phyloP scores from a whole-genome alignment of 2,888 invertebrate genomes.

The Endomychus coccineus region DNA sequence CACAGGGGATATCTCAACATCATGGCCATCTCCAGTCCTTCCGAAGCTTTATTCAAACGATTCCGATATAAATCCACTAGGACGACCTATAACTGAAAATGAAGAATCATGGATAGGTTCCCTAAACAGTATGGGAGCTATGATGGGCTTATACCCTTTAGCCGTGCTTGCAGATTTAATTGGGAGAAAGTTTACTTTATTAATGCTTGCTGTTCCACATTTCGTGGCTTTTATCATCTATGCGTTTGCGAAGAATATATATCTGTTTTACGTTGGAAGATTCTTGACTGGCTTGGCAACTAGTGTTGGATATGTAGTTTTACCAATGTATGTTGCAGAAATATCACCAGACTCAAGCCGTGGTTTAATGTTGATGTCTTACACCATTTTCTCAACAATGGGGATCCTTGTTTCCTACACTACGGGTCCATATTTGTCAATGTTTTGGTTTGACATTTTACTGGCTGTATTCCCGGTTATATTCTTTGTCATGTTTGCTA shows the following conservation, averaged over 20 bases:
- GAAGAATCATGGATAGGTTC: slow-evolving; percentile 49
- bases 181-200: slow-evolving; percentile 60
- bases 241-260: slow-evolving; percentile 24
- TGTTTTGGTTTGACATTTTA: slow-evolving; percentile 52
- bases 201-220: slow-evolving; percentile 43
- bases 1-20: slow-evolving; percentile 29
- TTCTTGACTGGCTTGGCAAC: slow-evolving; percentile 55
- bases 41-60: slow-evolving; percentile 31
- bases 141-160: slow-evolving; percentile 59
- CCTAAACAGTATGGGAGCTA: slow-evolving; percentile 44
- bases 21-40: slow-evolving; percentile 33
- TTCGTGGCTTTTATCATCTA: slow-evolving; percentile 24
- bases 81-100: slow-evolving; percentile 30
- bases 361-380: slow-evolving; percentile 59
- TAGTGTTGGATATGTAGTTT: slow-evolving; percentile 62
- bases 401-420: slow-evolving; percentile 63
- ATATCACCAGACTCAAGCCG: slow-evolving; percentile 68
- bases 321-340: slow-evolving; percentile 81
- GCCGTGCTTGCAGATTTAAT: slow-evolving; percentile 57
- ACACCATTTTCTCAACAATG: slow-evolving; percentile 62
- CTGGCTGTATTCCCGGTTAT: slow-evolving; percentile 41
- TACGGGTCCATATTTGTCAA: slow-evolving; percentile 63
- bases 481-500: slow-evolving; percentile 49
- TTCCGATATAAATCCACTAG: slow-evolving; percentile 35
- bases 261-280: slow-evolving; percentile 39